phyloP scores from a whole-genome alignment of 2,797 vertebrate species.

The Notamacropus eugenii region DNA sequence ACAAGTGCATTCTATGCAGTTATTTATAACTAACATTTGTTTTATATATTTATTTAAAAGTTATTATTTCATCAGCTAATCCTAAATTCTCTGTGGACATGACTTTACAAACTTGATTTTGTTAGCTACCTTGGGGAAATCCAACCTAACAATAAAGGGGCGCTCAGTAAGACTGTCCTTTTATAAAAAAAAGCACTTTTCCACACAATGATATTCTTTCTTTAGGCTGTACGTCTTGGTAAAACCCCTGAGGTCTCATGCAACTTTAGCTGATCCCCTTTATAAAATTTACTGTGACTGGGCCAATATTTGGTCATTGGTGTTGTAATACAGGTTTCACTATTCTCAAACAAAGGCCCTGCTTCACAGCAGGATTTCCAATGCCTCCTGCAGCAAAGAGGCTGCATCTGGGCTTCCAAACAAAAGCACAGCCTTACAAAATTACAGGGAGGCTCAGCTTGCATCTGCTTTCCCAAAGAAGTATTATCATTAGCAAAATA shows the following conservation, averaged over 20 bases:
- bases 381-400: slow-evolving; percentile 13
- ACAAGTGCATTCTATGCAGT: background rate
- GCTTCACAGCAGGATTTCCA: slow-evolving; percentile 33
- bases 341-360: slow-evolving; percentile 60
- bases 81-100: slow-evolving; percentile 12
- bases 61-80: background rate
- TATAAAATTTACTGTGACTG: slow-evolving; percentile 12
- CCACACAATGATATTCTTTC: slow-evolving; percentile 32
- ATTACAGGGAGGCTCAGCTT: slow-evolving; percentile 14
- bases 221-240: slow-evolving; percentile 18
- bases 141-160: background rate
- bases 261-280: slow-evolving; percentile 11
- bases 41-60: background rate
- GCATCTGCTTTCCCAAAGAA: background rate
- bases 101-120: background rate
- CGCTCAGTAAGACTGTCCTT: background rate
- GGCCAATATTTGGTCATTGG: slow-evolving; percentile 62
- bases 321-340: slow-evolving; percentile 68
- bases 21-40: background rate
- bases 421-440: slow-evolving; percentile 55
- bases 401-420: slow-evolving; percentile 37
- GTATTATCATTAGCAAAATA: background rate
- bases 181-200: slow-evolving; percentile 3
- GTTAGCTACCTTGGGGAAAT: slow-evolving; percentile 31
- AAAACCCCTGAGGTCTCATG: slow-evolving; percentile 6